Evolutionary conservation across 2,888 invertebrate genomes (phyloP), one percentile per base, ranked within the genome.

Genomic region (Dryobotodes eremita): DNA sequence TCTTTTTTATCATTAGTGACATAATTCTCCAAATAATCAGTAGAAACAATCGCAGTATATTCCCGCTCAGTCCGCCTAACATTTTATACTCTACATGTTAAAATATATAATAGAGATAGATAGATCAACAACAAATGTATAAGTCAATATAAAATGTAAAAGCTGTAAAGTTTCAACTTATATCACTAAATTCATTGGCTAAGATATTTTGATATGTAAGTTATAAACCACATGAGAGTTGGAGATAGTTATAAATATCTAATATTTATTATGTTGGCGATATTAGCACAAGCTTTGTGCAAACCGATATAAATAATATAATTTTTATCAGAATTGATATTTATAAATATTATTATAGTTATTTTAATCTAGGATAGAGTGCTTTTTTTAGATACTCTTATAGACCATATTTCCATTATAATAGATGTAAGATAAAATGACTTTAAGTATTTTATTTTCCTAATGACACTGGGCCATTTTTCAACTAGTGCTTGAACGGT

Each of bases 61-160:
- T 71, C 26, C 69, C 50, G 64, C 17, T 48, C 71, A 72, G 23
- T 79, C 65, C 26, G 50, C 62, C 75, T 17, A 71, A 81, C 7
- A n/a, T 17, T 36, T 26, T 77, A 42, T 64, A 68, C 65, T 76
- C 77, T 76, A 83, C 36, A 65, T 75, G n/a, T 77, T 75, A 65
- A 85, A 84, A 75, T 65, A 72, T 83, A 68, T 79, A 75, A 71
- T 75, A 84, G 76, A 87, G 77, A 72, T 75, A 87, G 77, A 72
- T 75, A 80, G 79, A 80, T 73, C 65, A 78, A 82, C 82, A 87
- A 87, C 88, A 81, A 84, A 84, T 89, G 86, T 88, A 88, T 87
- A 70, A 70, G 59, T 70, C 87, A 57, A 75, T 89, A 76, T 85
- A 87, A 69, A 76, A 15, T 88, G 79, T 83, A 88, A 85, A 88